Percentiles rank a stretch among this genome's conserved stretches.
Evolutionary conservation across 1,140 invertebrate species (phyloP).

Genomic region (Hylaeus anthracinus): DNA sequence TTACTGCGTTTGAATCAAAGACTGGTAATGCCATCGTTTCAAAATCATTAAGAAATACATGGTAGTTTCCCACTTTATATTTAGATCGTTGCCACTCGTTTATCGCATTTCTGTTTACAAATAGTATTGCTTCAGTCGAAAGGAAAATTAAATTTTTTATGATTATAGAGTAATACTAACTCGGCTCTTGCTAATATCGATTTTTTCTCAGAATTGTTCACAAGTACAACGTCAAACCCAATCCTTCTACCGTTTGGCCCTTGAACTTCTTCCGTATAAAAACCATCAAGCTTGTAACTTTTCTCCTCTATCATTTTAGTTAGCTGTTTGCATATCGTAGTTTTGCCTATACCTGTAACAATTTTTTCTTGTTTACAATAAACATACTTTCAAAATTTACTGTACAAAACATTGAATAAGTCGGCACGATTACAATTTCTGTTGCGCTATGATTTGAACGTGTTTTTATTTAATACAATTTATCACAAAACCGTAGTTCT

Average conservation of each 20-base stretch:
- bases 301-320: conserved; percentile 71
- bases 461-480: too few relatives aligned
- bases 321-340: conserved; percentile 83
- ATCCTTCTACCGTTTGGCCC: conserved; percentile 76
- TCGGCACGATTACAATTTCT: too few relatives aligned
- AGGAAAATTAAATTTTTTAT: conserved; percentile 7
- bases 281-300: conserved; percentile 80
- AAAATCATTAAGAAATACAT: conserved; percentile 83
- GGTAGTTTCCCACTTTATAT: conserved; percentile 83
- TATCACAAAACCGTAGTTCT: too few relatives aligned
- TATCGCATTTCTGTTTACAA: conserved; percentile 56
- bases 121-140: conserved; percentile 20
- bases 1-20: conserved; percentile 70
- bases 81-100: conserved; percentile 60
- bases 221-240: conserved; percentile 84
- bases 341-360: conserved; percentile 84
- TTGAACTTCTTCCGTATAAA: conserved; percentile 85
- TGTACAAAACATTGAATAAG: too few relatives aligned
- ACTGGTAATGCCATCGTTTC: conserved; percentile 81
- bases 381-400: neutral
- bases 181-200: conserved; percentile 80
- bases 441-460: too few relatives aligned
- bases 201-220: conserved; percentile 74
- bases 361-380: neutral
- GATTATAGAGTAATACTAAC: conserved; percentile 68